A percentile compares a stretch with the other conserved stretches of the same genome.
Conservation (phyloP, 2,888 invertebrate genomes). For the Tinea semifulvella region DNA sequence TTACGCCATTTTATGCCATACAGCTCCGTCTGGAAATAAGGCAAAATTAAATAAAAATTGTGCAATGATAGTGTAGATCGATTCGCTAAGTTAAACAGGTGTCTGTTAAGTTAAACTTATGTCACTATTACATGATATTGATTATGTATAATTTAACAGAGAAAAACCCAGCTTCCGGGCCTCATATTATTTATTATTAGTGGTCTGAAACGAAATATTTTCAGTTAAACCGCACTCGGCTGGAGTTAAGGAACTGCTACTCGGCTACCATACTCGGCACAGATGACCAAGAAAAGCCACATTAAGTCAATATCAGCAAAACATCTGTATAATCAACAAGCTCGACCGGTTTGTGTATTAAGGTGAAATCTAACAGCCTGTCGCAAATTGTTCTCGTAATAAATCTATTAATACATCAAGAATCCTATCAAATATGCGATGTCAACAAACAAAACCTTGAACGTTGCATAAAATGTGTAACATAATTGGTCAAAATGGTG, state of each 20-base stretch:
- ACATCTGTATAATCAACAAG: neutral
- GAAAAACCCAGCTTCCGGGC: too few species aligned
- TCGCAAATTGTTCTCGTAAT: slow-evolving; percentile 4
- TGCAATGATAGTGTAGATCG: too few species aligned
- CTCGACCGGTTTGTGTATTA: neutral
- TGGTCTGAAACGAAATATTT: too few species aligned
- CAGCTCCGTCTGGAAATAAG: slow-evolving; percentile 89
- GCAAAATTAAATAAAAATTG: neutral
- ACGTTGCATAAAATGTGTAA: neutral
- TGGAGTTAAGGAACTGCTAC: too few species aligned
- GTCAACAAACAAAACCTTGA: slow-evolving; percentile 10
- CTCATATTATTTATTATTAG: too few species aligned
- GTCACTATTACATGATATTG: too few species aligned
- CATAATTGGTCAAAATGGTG: slow-evolving; percentile 26
- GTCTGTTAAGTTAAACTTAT: too few species aligned
- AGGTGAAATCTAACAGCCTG: slow-evolving; percentile 8
- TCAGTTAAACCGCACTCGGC: too few species aligned
- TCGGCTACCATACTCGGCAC: too few species aligned
- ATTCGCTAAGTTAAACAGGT: too few species aligned
- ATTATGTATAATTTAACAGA: too few species aligned
- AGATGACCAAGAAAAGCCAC: too few species aligned
- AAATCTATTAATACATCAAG: slow-evolving; percentile 1
- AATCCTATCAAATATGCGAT: slow-evolving; percentile 6
- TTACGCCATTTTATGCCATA: slow-evolving; percentile 99
- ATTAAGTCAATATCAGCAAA: neutral